These are phyloP conservation scores for Enchytraeus crypticus DNA, from an alignment of 2,888 invertebrate genomes.

Conservation along the genomic window DNA sequence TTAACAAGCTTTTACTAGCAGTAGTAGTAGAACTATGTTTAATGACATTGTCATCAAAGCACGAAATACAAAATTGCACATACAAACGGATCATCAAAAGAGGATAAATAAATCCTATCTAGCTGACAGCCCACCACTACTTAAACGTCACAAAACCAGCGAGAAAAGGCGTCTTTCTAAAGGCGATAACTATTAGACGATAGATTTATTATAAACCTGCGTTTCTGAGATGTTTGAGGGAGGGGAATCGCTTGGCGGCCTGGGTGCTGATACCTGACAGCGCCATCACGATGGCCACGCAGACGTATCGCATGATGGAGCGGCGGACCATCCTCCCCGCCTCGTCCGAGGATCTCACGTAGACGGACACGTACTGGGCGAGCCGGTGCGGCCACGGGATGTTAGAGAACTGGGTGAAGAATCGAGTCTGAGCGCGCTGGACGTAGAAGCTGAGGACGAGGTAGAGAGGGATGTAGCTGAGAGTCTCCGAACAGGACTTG, in stretches of 20 bases:
- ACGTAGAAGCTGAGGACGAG: background rate
- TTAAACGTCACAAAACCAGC: no score
- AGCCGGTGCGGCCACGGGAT: background rate
- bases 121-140: no score
- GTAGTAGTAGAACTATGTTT: no score
- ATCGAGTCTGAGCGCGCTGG: background rate
- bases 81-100: no score
- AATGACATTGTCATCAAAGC: no score
- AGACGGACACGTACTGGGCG: background rate
- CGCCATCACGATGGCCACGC: constrained; percentile 52
- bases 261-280: constrained; percentile 58
- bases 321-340: constrained; percentile 56
- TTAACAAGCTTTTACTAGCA: no score
- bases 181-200: no score
- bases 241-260: constrained; percentile 55
- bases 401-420: background rate
- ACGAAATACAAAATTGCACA: no score
- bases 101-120: no score
- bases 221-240: constrained; percentile 49
- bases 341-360: constrained; percentile 48
- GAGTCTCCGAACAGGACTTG: background rate
- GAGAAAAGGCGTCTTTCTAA: no score
- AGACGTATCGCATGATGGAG: constrained; percentile 57
- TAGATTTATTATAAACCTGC: no score
- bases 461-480: background rate